Percentiles rank a stretch among this genome's conserved stretches.
Evolutionary conservation across 2,113 vertebrate genomes (phyloP).

Genomic region (Phalacrocorax brasilianus): DNA sequence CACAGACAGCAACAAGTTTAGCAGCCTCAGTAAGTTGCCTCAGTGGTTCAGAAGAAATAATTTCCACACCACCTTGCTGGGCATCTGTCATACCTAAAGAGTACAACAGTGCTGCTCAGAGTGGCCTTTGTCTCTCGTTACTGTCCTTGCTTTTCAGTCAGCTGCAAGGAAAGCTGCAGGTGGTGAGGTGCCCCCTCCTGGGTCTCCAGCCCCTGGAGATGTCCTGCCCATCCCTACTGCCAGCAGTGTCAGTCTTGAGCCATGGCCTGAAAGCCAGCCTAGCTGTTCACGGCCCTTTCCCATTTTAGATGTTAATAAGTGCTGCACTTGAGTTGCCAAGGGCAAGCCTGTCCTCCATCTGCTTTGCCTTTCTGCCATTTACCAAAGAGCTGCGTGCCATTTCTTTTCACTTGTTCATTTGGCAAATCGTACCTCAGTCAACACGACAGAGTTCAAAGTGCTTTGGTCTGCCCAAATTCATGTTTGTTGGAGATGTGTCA

Average conservation of each 20-base stretch:
- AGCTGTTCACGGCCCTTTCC: neutral
- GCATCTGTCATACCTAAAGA: fast-evolving
- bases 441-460: neutral
- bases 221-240: too few relatives aligned
- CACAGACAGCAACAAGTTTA: neutral
- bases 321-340: neutral
- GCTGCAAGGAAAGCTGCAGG: neutral
- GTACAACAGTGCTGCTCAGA: fast-evolving
- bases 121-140: fast-evolving
- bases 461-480: neutral
- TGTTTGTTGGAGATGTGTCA: fast-evolving
- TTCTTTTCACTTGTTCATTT: neutral
- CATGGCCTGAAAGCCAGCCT: neutral
- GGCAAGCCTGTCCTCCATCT: neutral
- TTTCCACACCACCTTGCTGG: neutral
- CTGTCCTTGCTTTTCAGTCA: neutral
- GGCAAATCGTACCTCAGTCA: neutral
- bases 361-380: neutral
- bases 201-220: neutral
- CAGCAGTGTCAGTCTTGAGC: too few relatives aligned
- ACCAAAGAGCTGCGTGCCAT: neutral
- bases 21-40: neutral
- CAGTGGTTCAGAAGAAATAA: neutral
- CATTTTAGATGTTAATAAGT: neutral
- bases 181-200: fast-evolving